Conservation (phyloP, 35 echinoderm and acorn worm species). For the Heliocidaris tuberculata region DNA sequence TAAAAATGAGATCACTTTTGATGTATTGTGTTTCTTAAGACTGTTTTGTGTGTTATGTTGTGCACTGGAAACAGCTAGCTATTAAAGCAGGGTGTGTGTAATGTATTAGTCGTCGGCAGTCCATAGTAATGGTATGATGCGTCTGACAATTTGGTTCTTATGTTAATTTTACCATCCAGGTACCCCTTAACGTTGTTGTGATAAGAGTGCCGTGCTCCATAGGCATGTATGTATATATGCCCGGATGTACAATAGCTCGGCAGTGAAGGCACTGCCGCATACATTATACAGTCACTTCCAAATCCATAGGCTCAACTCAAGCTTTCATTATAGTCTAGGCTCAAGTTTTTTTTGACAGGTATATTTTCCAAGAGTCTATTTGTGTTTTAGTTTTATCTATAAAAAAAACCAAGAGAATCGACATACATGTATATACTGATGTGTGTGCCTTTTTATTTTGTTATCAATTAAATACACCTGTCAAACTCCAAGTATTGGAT, state of each 20-base stretch:
- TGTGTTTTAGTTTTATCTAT: too few relatives aligned
- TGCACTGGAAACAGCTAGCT: neutral
- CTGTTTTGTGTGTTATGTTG: neutral
- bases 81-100: neutral
- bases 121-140: neutral
- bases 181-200: neutral
- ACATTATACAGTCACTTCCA: neutral
- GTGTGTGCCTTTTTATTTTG: too few relatives aligned
- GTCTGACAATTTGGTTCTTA: neutral
- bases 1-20: neutral
- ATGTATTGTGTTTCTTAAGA: neutral
- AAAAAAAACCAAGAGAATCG: too few relatives aligned
- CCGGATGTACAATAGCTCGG: neutral
- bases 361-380: too few relatives aligned
- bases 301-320: neutral
- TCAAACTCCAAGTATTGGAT: too few relatives aligned
- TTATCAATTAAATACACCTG: too few relatives aligned
- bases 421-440: too few relatives aligned
- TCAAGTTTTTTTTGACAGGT: neutral
- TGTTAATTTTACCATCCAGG: neutral
- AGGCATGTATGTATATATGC: neutral
- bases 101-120: neutral
- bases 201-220: neutral
- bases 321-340: neutral
- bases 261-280: neutral